Evolutionary conservation across 2,888 invertebrate genomes (phyloP).

Genomic region (Drosophila parthenogenetica): DNA sequence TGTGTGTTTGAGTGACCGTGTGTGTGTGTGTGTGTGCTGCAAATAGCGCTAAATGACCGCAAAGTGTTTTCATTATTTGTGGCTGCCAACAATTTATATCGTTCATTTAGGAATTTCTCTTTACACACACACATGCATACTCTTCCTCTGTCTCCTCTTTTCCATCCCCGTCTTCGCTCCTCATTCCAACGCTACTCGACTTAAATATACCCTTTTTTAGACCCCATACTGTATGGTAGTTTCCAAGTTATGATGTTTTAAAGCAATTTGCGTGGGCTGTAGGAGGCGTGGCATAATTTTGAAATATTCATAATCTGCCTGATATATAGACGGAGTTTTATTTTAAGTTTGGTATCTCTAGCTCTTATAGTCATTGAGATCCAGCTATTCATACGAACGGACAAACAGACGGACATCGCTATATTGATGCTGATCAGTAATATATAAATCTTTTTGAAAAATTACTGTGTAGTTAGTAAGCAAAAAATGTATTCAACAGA

Average conservation of each 20-base stretch:
- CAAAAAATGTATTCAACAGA: not conserved
- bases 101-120: constrained; percentile 83
- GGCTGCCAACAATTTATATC: constrained; percentile 83
- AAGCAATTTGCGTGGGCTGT: too few relatives aligned
- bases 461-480: not conserved
- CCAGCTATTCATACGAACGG: too few relatives aligned
- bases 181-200: not conserved
- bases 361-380: too few relatives aligned
- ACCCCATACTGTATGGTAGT: too few relatives aligned
- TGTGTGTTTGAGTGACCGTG: constrained; percentile 39
- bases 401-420: too few relatives aligned
- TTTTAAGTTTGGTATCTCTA: too few relatives aligned
- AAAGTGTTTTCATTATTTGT: constrained; percentile 80
- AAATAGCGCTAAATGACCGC: constrained; percentile 80
- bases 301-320: too few relatives aligned
- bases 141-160: not conserved
- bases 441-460: too few relatives aligned
- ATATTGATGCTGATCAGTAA: too few relatives aligned
- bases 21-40: constrained; percentile 52
- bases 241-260: too few relatives aligned
- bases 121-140: constrained; percentile 32
- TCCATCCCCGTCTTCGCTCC: not conserved
- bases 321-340: too few relatives aligned
- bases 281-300: too few relatives aligned
- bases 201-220: not conserved